Conservation (phyloP, 1,140 invertebrate genomes). For the Zaprionus vittiger region DNA sequence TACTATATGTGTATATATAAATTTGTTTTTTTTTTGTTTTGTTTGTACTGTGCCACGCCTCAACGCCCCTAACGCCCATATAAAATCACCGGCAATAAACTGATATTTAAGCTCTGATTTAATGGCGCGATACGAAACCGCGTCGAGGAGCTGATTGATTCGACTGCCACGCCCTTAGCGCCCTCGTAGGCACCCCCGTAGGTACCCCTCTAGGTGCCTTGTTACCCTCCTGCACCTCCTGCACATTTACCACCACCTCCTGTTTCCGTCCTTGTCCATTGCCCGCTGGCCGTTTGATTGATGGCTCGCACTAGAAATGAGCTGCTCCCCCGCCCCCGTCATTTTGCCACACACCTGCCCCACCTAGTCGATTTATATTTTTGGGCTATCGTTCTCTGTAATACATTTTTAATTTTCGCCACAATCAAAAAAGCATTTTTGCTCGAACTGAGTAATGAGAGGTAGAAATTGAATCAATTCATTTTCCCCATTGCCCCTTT, state of each 20-base stretch:
- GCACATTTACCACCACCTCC: not conserved
- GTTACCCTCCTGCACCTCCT: too few species aligned
- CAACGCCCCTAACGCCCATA: constrained; percentile 7
- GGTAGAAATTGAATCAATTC: constrained; percentile 17
- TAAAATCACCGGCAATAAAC: constrained; percentile 49
- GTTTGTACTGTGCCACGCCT: not conserved
- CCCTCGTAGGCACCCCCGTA: not conserved
- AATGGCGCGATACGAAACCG: constrained; percentile 48
- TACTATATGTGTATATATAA: constrained; percentile 8
- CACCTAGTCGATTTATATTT: constrained; percentile 38
- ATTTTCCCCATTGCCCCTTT: constrained; percentile 2
- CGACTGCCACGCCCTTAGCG: constrained; percentile 4
- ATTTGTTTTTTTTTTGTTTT: not conserved
- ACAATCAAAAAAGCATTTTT: constrained; percentile 38
- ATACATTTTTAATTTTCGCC: constrained; percentile 51
- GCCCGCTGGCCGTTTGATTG: constrained; percentile 46
- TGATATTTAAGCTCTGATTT: constrained; percentile 58
- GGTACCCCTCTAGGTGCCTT: not conserved
- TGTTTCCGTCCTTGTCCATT: constrained; percentile 6
- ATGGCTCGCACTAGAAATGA: constrained; percentile 36
- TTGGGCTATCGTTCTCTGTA: constrained; percentile 14
- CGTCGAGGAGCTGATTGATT: constrained; percentile 50
- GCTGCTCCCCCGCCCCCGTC: not conserved
- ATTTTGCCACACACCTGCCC: not conserved
- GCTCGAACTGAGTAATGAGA: constrained; percentile 17